Conservation (phyloP, 2,113 vertebrate genomes). For the Grus americana region DNA sequence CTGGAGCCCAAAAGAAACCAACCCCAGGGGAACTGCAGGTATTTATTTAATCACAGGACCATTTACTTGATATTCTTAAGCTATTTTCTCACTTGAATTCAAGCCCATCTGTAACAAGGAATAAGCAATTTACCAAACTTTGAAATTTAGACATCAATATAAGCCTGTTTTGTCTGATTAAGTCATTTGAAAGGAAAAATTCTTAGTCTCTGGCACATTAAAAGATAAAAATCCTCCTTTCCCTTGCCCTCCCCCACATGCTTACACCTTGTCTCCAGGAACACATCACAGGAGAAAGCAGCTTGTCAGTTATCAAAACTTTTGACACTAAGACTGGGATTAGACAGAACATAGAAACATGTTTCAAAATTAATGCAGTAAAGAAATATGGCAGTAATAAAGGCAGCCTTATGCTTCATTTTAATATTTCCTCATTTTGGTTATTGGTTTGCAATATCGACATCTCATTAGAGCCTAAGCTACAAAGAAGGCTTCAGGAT, state of each 20-base stretch:
- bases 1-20: background rate
- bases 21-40: background rate
- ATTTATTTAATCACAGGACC: background rate
- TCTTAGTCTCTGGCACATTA: background rate
- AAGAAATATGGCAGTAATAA: background rate
- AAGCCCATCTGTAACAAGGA: background rate
- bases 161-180: background rate
- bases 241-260: background rate
- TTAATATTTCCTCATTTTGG: slow-evolving; percentile 11
- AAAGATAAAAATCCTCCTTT: background rate
- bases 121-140: background rate
- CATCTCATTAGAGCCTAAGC: background rate
- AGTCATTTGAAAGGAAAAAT: background rate
- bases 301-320: background rate
- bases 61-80: background rate
- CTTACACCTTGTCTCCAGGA: background rate
- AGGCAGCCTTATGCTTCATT: background rate
- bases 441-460: slow-evolving; percentile 11
- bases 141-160: background rate
- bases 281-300: background rate
- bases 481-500: background rate
- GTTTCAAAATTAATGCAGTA: slow-evolving; percentile 20
- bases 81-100: background rate
- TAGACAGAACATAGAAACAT: background rate
- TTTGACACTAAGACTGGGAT: background rate